Percentiles rank a stretch among this genome's conserved stretches.
Evolutionary conservation across 2,113 vertebrate genomes (phyloP).

Genomic region (Perca schrenkii): DNA sequence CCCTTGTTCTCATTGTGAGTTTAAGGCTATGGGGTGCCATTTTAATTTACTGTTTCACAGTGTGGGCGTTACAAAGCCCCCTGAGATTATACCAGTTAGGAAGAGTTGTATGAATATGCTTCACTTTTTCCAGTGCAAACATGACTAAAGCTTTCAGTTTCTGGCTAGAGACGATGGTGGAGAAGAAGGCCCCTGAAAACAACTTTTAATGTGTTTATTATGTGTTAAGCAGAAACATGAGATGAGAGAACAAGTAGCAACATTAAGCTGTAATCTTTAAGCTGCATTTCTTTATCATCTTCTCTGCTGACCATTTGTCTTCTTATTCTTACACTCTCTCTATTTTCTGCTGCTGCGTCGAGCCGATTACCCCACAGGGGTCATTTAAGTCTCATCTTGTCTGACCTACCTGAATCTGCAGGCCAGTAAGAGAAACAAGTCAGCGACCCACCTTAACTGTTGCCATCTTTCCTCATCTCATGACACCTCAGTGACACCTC

Average conservation of each 20-base stretch:
- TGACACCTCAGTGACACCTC: slow-evolving; percentile 49
- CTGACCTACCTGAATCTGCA: slow-evolving; percentile 45
- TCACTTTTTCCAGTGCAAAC: slow-evolving; percentile 11
- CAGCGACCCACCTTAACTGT: slow-evolving; percentile 35
- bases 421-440: slow-evolving; percentile 46
- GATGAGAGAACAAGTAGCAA: background rate
- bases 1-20: slow-evolving; percentile 47
- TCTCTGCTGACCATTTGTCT: slow-evolving; percentile 27
- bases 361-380: slow-evolving; percentile 29
- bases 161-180: background rate
- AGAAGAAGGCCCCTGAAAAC: background rate
- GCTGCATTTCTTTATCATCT: background rate
- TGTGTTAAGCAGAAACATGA: background rate
- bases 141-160: slow-evolving; percentile 35
- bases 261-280: background rate
- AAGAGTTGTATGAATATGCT: slow-evolving; percentile 14
- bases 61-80: slow-evolving; percentile 57
- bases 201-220: background rate
- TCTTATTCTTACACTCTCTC: background rate
- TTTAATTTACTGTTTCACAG: slow-evolving; percentile 61
- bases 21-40: slow-evolving; percentile 40
- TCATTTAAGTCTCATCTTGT: slow-evolving; percentile 50
- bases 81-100: slow-evolving; percentile 32
- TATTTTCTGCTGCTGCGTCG: background rate
- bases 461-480: slow-evolving; percentile 55